Evolutionary conservation across 2,888 invertebrate genomes (phyloP).

Genomic region (Erebia ligea): DNA sequence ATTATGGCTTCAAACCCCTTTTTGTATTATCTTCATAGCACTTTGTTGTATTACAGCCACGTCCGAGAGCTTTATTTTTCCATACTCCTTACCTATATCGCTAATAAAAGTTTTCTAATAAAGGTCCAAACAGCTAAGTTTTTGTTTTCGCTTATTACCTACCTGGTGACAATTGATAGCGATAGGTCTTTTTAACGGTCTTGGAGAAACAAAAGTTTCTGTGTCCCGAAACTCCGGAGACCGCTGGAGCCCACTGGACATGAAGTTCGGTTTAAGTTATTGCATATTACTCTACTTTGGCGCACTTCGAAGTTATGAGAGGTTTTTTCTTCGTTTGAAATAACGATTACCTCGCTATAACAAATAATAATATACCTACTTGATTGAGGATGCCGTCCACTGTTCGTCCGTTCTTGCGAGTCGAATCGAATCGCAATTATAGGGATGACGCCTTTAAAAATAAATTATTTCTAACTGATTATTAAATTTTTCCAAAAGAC

Average conservation of each 20-base stretch:
- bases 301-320: slow-evolving; percentile 12
- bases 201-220: slow-evolving; percentile 53
- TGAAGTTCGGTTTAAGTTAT: slow-evolving; percentile 32
- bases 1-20: background rate
- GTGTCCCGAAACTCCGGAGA: slow-evolving; percentile 39
- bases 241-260: slow-evolving; percentile 16
- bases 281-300: slow-evolving; percentile 13
- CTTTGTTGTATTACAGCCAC: slow-evolving; percentile 75
- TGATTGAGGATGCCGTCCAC: no score
- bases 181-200: slow-evolving; percentile 75
- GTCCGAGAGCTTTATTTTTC: slow-evolving; percentile 76
- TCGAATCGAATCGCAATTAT: no score
- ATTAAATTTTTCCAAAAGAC: no score
- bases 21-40: background rate
- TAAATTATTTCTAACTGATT: no score
- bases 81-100: slow-evolving; percentile 58
- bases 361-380: background rate
- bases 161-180: slow-evolving; percentile 80
- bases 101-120: slow-evolving; percentile 80
- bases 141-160: slow-evolving; percentile 71
- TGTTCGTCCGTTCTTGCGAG: no score
- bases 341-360: background rate
- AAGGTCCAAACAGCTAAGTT: slow-evolving; percentile 73
- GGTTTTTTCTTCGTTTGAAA: background rate
- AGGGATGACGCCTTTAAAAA: no score